Conservation (phyloP, 2,113 vertebrate genomes). For the Micronycteris hirsuta region DNA sequence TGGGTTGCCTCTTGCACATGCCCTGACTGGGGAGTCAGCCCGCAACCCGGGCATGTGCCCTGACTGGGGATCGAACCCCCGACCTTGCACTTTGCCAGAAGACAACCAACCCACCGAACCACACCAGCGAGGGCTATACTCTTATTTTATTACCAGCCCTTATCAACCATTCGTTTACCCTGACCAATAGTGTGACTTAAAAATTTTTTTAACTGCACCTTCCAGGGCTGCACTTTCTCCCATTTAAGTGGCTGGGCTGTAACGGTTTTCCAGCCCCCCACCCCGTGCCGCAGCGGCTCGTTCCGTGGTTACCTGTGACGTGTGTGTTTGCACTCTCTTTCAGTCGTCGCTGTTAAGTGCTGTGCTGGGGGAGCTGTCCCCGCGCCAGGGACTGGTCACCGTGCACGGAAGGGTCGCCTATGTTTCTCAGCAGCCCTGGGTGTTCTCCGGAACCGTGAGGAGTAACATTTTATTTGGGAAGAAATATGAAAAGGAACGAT, state of each 20-base stretch:
- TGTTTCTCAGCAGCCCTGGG: slow-evolving; percentile 95
- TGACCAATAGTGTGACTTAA: background rate
- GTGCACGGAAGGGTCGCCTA: slow-evolving; percentile 90
- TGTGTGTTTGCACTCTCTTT: background rate
- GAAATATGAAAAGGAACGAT: slow-evolving; percentile 88
- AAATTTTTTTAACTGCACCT: background rate
- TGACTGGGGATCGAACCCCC: no score
- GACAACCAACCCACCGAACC: no score
- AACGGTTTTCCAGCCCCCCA: rapidly evolving
- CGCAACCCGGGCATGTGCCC: no score
- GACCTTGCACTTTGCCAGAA: no score
- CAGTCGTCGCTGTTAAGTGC: slow-evolving; percentile 94
- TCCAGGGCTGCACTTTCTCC: background rate
- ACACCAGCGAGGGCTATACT: background rate
- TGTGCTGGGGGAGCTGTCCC: slow-evolving; percentile 90
- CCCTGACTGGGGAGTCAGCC: no score
- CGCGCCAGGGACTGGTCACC: slow-evolving; percentile 84
- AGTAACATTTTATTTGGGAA: slow-evolving; percentile 98
- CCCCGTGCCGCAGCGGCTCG: rapidly evolving
- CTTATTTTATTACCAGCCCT: background rate
- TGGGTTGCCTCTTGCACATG: no score
- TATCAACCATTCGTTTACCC: background rate
- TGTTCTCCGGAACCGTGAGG: slow-evolving; percentile 93
- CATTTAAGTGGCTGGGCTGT: background rate
- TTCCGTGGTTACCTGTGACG: rapidly evolving